phyloP scores from a whole-genome alignment of 35 echinoderm and acorn worm species.

The Lytechinus variegatus region DNA sequence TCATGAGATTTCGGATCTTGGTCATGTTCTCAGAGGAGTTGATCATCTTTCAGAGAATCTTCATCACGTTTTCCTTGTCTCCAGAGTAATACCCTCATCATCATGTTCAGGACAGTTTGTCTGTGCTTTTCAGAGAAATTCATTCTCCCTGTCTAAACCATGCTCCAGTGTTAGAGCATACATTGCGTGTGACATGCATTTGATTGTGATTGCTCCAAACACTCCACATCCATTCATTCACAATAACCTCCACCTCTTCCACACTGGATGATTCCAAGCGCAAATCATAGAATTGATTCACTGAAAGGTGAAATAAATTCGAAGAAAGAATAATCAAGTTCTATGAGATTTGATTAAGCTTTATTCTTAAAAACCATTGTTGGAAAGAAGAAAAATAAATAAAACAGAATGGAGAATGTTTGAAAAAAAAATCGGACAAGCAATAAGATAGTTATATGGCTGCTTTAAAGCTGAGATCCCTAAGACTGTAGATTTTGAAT shows the following conservation, averaged over 20 bases:
- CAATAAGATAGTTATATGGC: too few species aligned
- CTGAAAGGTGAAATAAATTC: too few species aligned
- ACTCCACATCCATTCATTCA: neutral
- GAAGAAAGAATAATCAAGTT: too few species aligned
- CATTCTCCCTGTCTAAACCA: neutral
- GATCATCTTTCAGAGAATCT: neutral
- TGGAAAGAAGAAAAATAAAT: too few species aligned
- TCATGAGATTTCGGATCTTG: neutral
- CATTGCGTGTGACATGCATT: neutral
- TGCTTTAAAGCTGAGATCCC: too few species aligned
- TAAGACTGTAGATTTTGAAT: too few species aligned
- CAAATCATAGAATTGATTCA: too few species aligned
- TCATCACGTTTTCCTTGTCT: neutral
- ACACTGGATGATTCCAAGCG: too few species aligned
- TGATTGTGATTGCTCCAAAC: neutral
- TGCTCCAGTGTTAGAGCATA: neutral
- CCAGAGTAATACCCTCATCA: neutral
- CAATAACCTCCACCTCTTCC: neutral
- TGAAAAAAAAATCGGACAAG: too few species aligned
- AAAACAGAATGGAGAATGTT: too few species aligned
- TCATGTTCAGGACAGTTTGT: neutral
- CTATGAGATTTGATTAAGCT: too few species aligned
- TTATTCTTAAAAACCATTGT: too few species aligned
- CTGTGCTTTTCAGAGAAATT: neutral
- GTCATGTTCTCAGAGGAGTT: neutral